Base-by-base conservation (phyloP, 2,113 vertebrate genomes). In the Leuciscus idus region DNA sequence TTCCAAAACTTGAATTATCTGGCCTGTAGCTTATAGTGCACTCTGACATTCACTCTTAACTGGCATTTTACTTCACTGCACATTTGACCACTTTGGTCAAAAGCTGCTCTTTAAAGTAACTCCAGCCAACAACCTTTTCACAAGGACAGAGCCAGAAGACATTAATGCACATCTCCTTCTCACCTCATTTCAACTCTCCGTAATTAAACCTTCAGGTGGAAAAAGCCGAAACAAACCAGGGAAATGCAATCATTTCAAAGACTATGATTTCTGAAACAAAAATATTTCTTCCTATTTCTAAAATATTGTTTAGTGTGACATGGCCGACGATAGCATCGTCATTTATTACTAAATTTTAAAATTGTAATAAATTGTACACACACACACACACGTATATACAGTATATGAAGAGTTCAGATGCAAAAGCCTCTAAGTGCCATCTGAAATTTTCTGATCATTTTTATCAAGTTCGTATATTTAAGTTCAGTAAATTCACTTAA, bases 31-130 rank as follows among this genome's bases (percentile, higher is more conserved):
- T 2, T 36, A 8, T 36, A 8, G 52, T 46, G 4, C 12, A 59
- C 8, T 81, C 59, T 28, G 13, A 81, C 39, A 39, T 2, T 59
- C 4, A 19, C 59, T 81, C 30, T 62, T 28, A 33, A 59, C 30
- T n/a, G 75, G 43, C 15, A 80, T 15, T 62, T 28, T 26, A 64
- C n/a, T 43, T 77, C 48, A 48, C 48, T 50, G 48, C 48, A 77
- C n/a, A 2, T 26, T 19, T 43, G 57, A 62, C n/a, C 9, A 12
- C 46, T 77, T 28, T 76, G 48, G 74, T 76, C 75, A 75, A 75
- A 75, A 75, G 43, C 72, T 59, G 83, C 77, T 88, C 84, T 85
- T 59, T 46, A 48, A 77, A 82, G 80, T 7, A 83, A 23, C 72
- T 12, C 73, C 39, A 72, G 72, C 39, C 59, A 70, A 48, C 5